Conservation (phyloP, 2,888 invertebrate species). For the Neria commutata region DNA sequence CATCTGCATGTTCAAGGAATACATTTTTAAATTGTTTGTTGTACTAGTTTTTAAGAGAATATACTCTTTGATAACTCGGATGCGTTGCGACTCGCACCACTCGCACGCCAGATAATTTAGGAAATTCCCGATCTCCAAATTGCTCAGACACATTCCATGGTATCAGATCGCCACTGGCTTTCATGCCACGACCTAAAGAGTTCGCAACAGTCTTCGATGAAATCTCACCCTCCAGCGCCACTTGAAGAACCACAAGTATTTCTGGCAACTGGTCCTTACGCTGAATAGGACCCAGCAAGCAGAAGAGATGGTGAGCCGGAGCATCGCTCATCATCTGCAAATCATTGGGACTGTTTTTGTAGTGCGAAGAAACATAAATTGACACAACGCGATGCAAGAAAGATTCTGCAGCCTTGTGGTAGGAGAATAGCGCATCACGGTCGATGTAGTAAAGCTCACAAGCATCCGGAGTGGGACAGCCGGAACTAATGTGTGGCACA, state of each 20-base stretch:
- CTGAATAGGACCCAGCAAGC: constrained; percentile 85
- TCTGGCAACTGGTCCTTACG: constrained; percentile 81
- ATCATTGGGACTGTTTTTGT: constrained; percentile 99
- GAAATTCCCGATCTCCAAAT: constrained; percentile 93
- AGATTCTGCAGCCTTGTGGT: constrained; percentile 89
- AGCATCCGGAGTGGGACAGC: constrained; percentile 85
- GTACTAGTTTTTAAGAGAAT: constrained; percentile 37
- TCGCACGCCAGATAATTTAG: constrained; percentile 85
- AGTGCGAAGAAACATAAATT: constrained; percentile 96
- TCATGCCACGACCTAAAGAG: constrained; percentile 82
- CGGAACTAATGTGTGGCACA: constrained; percentile 69
- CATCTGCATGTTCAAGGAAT: constrained; percentile 77
- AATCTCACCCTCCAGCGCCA: constrained; percentile 78
- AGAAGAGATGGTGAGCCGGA: constrained; percentile 97
- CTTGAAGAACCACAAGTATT: constrained; percentile 90
- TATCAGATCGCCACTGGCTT: constrained; percentile 95
- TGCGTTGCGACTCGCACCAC: constrained; percentile 97
- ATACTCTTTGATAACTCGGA: constrained; percentile 91
- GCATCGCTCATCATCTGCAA: constrained; percentile 98
- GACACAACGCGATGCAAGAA: constrained; percentile 92
- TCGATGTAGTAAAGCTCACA: constrained; percentile 90
- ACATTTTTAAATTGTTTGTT: background rate
- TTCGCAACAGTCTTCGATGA: constrained; percentile 72
- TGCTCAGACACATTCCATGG: constrained; percentile 99
- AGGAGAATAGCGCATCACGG: constrained; percentile 94